Conservation (phyloP, 2,797 vertebrate species). For the Acipenser oxyrinchus region DNA sequence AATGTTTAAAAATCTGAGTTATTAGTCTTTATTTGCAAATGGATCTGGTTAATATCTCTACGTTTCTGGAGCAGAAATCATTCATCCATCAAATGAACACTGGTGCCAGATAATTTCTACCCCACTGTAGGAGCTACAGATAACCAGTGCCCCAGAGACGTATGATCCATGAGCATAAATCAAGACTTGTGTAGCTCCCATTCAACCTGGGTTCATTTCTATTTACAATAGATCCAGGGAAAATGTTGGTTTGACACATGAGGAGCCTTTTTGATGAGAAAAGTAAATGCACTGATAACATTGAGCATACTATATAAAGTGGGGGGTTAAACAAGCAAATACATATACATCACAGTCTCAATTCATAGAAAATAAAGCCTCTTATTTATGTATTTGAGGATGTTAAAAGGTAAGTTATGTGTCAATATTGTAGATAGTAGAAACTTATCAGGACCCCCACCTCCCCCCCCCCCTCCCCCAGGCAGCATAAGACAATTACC, state of each 20-base stretch:
- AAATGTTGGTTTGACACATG: constrained; percentile 50
- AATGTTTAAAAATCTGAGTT: constrained; percentile 88
- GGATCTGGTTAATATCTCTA: constrained; percentile 82
- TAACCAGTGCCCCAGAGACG: constrained; percentile 67
- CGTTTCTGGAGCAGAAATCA: constrained; percentile 50
- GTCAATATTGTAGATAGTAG: too few species aligned
- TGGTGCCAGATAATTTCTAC: constrained; percentile 59
- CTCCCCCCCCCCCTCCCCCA: too few species aligned
- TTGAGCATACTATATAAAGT: background rate
- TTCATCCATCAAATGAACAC: constrained; percentile 52
- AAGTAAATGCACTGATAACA: constrained; percentile 9
- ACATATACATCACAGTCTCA: too few species aligned
- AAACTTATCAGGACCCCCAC: too few species aligned
- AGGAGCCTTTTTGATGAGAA: constrained; percentile 41
- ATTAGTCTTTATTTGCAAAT: constrained; percentile 80
- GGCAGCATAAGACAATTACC: too few species aligned
- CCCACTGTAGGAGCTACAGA: constrained; percentile 55
- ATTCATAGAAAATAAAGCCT: too few species aligned
- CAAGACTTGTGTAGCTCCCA: constrained; percentile 57
- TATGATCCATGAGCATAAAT: constrained; percentile 67
- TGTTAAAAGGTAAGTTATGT: too few species aligned
- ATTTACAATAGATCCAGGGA: constrained; percentile 59
- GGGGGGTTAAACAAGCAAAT: too few species aligned
- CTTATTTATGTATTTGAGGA: too few species aligned
- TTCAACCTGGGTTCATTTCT: constrained; percentile 63